Evolutionary conservation across 2,888 invertebrate genomes (phyloP), one percentile per base, ranked within the genome.

Genomic region (Drosophila neotestacea): DNA sequence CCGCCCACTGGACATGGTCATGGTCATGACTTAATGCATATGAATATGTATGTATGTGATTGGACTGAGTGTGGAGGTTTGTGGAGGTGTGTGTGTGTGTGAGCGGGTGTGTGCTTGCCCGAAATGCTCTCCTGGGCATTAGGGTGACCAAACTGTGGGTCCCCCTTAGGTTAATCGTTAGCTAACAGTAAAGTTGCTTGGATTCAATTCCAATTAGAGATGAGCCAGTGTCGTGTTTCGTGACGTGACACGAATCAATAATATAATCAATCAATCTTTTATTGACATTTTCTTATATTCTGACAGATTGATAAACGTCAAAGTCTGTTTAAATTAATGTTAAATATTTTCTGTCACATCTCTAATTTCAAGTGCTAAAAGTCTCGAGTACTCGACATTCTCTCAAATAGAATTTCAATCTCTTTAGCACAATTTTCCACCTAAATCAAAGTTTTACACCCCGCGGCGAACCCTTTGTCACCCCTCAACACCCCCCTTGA

Each of bases 41-140:
- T 80, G 88, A 85, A 74, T 77, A 62, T 65, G 56, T 58, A 39
- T 39, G n/a, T 66, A 44, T 30, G 27, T 39, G 22, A 38, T 59
- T 51, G 56, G 42, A 39, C 66, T 63, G 65, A 55, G 41, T n/a
- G 27, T 42, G 69, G 10, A 51, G 42, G 58, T 46, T 56, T 63
- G 65, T 61, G 67, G 28, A 47, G 44, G 59, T 64, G 62, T 59
- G 44, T 11, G 27, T 42, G 70, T 27, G 56, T 44, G 56, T 59
- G 67, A 59, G 71, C 30, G 51, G 44, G 65, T 28, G 63, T 13
- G 68, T 69, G 64, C 77, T 67, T 81, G 66, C 36, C 60, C 68
- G 58, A 80, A 87, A 85, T 79, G 79, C 72, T 78, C 88, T 79
- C 84, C 54, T 68, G 88, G 78, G 85, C 69, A 67, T 69, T 72